These are phyloP conservation scores for Yponomeuta cagnagella DNA, from an alignment of 2,888 invertebrate genomes.

Conservation along the genomic window DNA sequence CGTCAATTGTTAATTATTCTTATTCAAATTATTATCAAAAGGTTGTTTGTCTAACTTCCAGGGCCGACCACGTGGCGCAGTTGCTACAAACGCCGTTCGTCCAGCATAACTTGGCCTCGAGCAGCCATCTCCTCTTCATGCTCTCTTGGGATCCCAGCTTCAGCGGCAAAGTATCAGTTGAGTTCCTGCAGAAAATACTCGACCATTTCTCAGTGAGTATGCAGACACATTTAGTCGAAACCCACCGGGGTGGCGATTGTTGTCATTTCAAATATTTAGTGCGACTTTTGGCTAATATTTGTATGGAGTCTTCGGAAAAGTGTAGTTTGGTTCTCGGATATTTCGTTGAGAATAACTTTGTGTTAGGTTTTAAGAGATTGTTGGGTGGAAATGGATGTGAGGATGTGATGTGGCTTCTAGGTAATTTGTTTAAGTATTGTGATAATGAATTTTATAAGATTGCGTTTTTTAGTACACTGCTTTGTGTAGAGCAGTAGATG, in stretches of 20 bases:
- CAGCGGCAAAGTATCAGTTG: constrained; percentile 24
- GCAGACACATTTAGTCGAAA: constrained; percentile 24
- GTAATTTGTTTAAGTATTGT: constrained; percentile 44
- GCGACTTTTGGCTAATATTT: constrained; percentile 49
- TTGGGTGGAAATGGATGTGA: constrained; percentile 25
- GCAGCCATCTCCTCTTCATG: constrained; percentile 40
- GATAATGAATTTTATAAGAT: constrained; percentile 24
- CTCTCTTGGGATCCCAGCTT: constrained; percentile 51
- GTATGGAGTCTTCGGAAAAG: constrained; percentile 22
- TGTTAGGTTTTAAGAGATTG: constrained; percentile 28
- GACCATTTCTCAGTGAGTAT: constrained; percentile 27
- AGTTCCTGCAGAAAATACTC: constrained; percentile 31
- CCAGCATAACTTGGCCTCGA: constrained; percentile 23
- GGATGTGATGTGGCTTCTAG: constrained; percentile 48
- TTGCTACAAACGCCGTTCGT: constrained; percentile 31
- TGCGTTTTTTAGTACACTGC: constrained; percentile 10
- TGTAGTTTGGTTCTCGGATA: constrained; percentile 30
- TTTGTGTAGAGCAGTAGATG: neutral
- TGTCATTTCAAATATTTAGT: constrained; percentile 37
- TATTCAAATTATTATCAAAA: too few species aligned
- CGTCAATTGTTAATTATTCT: too few species aligned
- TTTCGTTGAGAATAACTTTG: constrained; percentile 31
- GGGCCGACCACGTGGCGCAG: constrained; percentile 36
- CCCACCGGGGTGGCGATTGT: constrained; percentile 21
- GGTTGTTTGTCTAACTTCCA: constrained; percentile 28